Conservation (phyloP, 2,113 vertebrate species). For the Percina caprodes region DNA sequence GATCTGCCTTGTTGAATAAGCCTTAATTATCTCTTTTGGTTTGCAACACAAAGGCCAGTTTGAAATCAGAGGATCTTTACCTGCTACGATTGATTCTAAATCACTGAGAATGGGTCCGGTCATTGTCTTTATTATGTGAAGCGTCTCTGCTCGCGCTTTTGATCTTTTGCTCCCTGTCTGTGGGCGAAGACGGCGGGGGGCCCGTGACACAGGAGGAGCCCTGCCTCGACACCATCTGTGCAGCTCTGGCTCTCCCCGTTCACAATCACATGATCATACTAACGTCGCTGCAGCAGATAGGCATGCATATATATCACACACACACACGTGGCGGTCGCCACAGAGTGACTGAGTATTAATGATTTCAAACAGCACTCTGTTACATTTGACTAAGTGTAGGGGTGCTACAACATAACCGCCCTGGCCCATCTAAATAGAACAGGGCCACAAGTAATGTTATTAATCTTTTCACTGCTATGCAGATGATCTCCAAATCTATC, state of each 20-base stretch:
- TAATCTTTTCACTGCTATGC: too few relatives aligned
- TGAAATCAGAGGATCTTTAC: background rate
- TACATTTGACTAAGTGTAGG: background rate
- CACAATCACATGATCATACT: conserved; percentile 45
- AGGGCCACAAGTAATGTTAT: too few relatives aligned
- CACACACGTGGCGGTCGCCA: too few relatives aligned
- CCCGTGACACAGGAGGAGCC: conserved; percentile 53
- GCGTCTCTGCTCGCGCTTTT: conserved; percentile 52
- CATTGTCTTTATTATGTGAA: background rate
- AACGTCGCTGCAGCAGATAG: conserved; percentile 27
- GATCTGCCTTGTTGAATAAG: background rate
- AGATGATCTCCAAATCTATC: too few relatives aligned
- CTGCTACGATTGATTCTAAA: background rate
- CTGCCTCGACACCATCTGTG: conserved; percentile 76
- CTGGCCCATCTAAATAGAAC: too few relatives aligned
- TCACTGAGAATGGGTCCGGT: background rate
- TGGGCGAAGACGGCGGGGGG: conserved; percentile 34
- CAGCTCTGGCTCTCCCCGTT: conserved; percentile 40
- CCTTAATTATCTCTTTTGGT: background rate
- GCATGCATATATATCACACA: background rate
- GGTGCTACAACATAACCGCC: background rate
- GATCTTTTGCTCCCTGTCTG: conserved; percentile 62
- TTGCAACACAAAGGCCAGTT: background rate
- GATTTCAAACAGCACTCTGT: background rate
- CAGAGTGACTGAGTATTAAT: background rate